These are phyloP conservation scores for Drosophila pseudoananassae DNA, from an alignment of 1,140 invertebrate genomes.

Conservation along the genomic window DNA sequence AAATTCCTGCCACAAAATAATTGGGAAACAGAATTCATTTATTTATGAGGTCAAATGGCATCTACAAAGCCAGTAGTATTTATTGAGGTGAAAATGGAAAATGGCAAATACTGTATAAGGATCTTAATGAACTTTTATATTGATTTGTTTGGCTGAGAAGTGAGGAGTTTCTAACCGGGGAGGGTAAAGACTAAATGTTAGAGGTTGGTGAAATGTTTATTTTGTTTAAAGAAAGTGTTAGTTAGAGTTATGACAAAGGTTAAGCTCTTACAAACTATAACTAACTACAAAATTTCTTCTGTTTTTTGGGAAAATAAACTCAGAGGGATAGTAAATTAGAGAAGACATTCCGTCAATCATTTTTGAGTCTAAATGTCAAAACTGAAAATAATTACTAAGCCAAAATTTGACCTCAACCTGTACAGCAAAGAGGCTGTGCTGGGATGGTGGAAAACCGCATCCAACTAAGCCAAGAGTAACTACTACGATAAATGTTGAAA, in stretches of 20 bases:
- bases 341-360: neutral
- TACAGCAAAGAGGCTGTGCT: neutral
- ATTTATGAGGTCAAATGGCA: slow-evolving; percentile 20
- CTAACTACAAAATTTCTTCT: too few relatives aligned
- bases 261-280: too few relatives aligned
- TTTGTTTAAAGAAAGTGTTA: too few relatives aligned
- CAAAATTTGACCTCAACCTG: slow-evolving; percentile 8
- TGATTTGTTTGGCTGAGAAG: neutral
- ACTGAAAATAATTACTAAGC: slow-evolving; percentile 20
- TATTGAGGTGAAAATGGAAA: slow-evolving; percentile 1
- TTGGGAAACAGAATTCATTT: slow-evolving; percentile 2
- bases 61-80: slow-evolving; percentile 1
- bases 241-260: too few relatives aligned
- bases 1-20: slow-evolving; percentile 17
- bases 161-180: neutral
- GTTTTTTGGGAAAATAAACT: neutral
- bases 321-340: neutral
- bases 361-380: slow-evolving; percentile 1
- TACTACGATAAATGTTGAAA: slow-evolving; percentile 46
- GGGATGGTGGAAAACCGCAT: slow-evolving; percentile 6
- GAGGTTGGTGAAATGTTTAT: too few relatives aligned
- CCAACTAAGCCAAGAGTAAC: slow-evolving; percentile 16
- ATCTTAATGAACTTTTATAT: neutral
- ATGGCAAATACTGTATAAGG: neutral
- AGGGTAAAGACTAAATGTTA: too few relatives aligned